Percentiles rank a stretch among this genome's conserved stretches.
These are phyloP conservation scores for Chlorodrepanis virens DNA, from an alignment of 2,113 vertebrate species.

Conservation along the genomic window DNA sequence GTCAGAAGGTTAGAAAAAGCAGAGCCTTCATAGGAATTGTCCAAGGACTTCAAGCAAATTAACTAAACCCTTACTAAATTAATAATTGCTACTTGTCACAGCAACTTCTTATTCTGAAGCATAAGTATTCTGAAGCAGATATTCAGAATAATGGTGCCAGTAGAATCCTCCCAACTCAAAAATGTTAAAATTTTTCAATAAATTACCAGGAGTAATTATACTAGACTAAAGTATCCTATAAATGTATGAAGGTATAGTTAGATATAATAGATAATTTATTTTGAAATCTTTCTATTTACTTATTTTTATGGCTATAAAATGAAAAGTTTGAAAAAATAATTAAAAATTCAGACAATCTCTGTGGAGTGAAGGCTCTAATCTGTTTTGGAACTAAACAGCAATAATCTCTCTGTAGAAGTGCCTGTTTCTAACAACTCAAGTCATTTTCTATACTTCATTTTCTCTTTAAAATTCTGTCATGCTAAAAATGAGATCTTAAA, in stretches of 20 bases:
- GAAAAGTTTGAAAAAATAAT: background rate
- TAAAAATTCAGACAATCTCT: background rate
- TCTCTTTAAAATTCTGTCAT: background rate
- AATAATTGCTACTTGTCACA: background rate
- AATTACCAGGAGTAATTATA: background rate
- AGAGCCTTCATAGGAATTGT: background rate
- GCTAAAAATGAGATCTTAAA: background rate
- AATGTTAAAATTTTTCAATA: background rate
- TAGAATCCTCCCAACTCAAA: background rate
- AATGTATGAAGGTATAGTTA: accelerated
- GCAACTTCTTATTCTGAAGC: background rate
- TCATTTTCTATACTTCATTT: background rate
- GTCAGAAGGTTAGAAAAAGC: background rate
- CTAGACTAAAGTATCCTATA: background rate
- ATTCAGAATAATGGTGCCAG: background rate
- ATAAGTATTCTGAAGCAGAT: background rate
- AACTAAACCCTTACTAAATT: background rate
- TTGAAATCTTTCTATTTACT: background rate
- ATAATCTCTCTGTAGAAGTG: background rate
- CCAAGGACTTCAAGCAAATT: background rate
- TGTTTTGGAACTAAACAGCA: background rate
- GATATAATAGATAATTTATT: background rate
- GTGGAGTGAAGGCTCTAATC: background rate
- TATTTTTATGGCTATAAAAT: background rate
- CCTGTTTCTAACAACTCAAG: background rate